These are phyloP conservation scores for Haliclystus octoradiatus DNA, from an alignment of 30 jellyfish, hydroid and myxozoan species.

Conservation along the genomic window DNA sequence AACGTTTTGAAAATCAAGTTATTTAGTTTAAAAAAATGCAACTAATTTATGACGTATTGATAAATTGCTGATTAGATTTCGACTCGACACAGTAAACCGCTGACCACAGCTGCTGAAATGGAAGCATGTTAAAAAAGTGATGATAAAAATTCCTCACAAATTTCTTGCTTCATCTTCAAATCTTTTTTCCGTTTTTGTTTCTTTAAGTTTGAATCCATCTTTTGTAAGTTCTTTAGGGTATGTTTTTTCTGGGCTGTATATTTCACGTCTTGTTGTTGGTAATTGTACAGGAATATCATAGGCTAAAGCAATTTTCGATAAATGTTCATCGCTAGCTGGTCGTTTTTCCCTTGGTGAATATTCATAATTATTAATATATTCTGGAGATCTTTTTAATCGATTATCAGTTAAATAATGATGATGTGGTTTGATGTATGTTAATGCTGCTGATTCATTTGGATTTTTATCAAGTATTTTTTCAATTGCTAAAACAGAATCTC, in stretches of 20 bases:
- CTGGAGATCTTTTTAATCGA: conserved; percentile 18
- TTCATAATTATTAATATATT: conserved; percentile 6
- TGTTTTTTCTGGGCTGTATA: conserved; percentile 15
- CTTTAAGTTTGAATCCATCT: too few species aligned
- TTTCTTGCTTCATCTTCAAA: too few species aligned
- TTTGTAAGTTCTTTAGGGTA: too few species aligned
- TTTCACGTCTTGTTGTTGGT: conserved; percentile 29
- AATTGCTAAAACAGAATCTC: conserved; percentile 86
- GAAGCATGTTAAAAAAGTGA: too few species aligned
- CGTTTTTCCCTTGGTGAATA: conserved; percentile 31
- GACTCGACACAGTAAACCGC: too few species aligned
- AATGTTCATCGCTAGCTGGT: conserved; percentile 73
- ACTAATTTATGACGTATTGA: too few species aligned
- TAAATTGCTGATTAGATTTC: too few species aligned
- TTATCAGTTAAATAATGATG: conserved; percentile 9
- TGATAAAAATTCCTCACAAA: too few species aligned
- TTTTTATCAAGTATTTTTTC: conserved; percentile 72
- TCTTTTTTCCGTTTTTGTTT: too few species aligned
- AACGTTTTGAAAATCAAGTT: too few species aligned
- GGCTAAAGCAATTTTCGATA: conserved; percentile 89
- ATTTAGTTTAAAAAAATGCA: too few species aligned
- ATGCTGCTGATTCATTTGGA: conserved; percentile 69
- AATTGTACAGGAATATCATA: conserved; percentile 76
- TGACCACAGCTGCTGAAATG: too few species aligned
- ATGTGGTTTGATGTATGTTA: conserved; percentile 25